Percentiles rank a stretch among this genome's conserved stretches.
These are phyloP conservation scores for Timandra comae DNA, from an alignment of 2,888 invertebrate genomes.

Conservation along the genomic window DNA sequence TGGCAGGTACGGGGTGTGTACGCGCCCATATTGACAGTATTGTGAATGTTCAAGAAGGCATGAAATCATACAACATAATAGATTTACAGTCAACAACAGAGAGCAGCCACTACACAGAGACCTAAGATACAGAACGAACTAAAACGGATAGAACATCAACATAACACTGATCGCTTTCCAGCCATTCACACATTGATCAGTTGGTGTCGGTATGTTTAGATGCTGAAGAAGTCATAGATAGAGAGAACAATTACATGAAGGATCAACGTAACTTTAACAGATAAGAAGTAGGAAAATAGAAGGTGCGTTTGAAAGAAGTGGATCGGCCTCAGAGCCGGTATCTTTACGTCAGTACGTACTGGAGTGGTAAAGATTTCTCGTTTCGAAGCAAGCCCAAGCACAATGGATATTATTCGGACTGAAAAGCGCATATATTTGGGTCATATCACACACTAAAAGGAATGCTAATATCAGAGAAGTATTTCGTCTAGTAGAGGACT, in stretches of 20 bases:
- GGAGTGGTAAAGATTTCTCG: slow-evolving; percentile 46
- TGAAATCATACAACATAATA: slow-evolving; percentile 75
- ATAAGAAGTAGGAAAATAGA: slow-evolving; percentile 45
- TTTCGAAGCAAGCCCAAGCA: slow-evolving; percentile 73
- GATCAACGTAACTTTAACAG: slow-evolving; percentile 39
- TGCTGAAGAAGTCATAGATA: slow-evolving; percentile 36
- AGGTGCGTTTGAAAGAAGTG: slow-evolving; percentile 55
- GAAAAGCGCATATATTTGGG: slow-evolving; percentile 57
- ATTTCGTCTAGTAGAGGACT: slow-evolving; percentile 49
- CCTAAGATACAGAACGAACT: slow-evolving; percentile 66
- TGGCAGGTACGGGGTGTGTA: slow-evolving; percentile 70
- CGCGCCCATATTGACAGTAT: slow-evolving; percentile 71
- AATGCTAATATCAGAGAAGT: slow-evolving; percentile 51
- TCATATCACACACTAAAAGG: slow-evolving; percentile 54
- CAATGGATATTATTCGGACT: slow-evolving; percentile 54
- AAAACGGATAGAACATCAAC: slow-evolving; percentile 62
- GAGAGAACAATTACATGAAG: slow-evolving; percentile 36
- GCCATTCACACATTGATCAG: slow-evolving; percentile 35
- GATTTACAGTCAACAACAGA: slow-evolving; percentile 75
- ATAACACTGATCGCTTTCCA: slow-evolving; percentile 46
- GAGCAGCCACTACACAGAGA: slow-evolving; percentile 77
- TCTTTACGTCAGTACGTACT: slow-evolving; percentile 33
- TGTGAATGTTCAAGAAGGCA: slow-evolving; percentile 76
- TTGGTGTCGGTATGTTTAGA: slow-evolving; percentile 40
- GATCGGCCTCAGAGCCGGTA: slow-evolving; percentile 44